Conservation (phyloP, 64 coral and sea anemone species). For the Astreopora myriophthalma region DNA sequence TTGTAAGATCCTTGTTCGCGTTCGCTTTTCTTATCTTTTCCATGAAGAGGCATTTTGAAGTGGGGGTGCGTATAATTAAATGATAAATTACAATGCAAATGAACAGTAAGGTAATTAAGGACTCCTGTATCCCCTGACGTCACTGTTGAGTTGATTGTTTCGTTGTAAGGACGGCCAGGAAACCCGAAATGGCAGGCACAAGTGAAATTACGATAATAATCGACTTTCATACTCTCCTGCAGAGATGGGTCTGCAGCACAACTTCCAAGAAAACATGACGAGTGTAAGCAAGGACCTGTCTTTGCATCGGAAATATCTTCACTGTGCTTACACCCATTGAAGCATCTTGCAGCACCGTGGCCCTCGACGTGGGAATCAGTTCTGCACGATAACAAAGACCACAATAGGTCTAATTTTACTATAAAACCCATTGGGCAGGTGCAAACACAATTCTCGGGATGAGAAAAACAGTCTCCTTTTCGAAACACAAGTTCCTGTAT, state of each 20-base stretch:
- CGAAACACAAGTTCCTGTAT: slow-evolving; percentile 48
- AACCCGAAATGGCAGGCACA: not conserved
- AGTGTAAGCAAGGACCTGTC: not conserved
- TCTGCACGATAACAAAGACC: not conserved
- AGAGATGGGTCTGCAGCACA: not conserved
- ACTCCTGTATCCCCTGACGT: too few relatives aligned
- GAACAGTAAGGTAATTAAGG: not conserved
- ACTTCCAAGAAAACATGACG: not conserved
- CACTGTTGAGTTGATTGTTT: not conserved
- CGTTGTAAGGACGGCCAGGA: not conserved
- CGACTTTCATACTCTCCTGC: too few relatives aligned
- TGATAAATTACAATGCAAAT: not conserved
- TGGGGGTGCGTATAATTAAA: not conserved
- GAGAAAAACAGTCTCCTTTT: slow-evolving; percentile 59
- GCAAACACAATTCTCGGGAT: not conserved
- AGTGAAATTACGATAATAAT: not conserved
- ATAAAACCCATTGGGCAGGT: slow-evolving; percentile 19
- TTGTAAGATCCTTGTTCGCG: not conserved
- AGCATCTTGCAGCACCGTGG: not conserved
- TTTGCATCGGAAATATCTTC: not conserved
- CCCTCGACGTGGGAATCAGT: not conserved
- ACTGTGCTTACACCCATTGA: not conserved
- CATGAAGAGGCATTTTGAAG: not conserved
- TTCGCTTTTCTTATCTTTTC: not conserved
- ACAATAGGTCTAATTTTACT: slow-evolving; percentile 8